Percentiles rank a stretch among this genome's conserved stretches.
Conservation (phyloP, 2,888 invertebrate species). For the Amiota minor region DNA sequence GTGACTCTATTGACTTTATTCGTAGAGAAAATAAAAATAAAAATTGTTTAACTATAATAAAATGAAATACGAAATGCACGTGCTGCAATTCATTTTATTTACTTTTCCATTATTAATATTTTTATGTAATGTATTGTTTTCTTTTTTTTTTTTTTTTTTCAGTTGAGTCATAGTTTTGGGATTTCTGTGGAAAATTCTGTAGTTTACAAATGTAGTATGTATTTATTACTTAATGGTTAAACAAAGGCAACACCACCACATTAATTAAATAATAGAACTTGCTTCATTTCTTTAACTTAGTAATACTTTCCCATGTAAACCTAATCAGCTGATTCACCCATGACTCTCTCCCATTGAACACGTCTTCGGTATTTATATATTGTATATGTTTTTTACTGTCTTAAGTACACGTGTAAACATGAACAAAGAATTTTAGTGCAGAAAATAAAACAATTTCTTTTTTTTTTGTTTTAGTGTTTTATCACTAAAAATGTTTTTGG, state of each 20-base stretch:
- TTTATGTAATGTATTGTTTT: not conserved
- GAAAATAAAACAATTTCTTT: not conserved
- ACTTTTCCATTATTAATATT: not conserved
- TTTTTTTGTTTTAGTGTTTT: not conserved
- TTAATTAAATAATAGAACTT: too few species aligned
- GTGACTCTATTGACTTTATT: slow-evolving; percentile 10
- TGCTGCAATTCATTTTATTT: slow-evolving; percentile 3
- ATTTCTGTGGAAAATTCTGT: too few species aligned
- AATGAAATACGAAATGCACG: not conserved
- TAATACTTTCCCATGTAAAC: too few species aligned
- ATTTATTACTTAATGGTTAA: too few species aligned
- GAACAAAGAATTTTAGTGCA: not conserved
- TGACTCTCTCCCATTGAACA: too few species aligned
- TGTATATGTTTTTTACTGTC: not conserved
- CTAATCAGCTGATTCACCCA: too few species aligned
- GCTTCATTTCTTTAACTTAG: too few species aligned
- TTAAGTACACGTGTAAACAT: not conserved
- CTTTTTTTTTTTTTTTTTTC: too few species aligned
- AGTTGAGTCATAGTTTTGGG: too few species aligned
- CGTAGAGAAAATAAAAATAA: not conserved
- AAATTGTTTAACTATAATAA: slow-evolving; percentile 8
- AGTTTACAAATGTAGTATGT: too few species aligned
- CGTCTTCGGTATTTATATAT: too few species aligned
- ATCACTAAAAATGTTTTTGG: not conserved
- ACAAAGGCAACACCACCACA: too few species aligned